A percentile compares a stretch with the other conserved stretches of the same genome.
These are phyloP conservation scores for Clarias fuscus DNA, from an alignment of 2,797 vertebrate genomes.

Conservation along the genomic window DNA sequence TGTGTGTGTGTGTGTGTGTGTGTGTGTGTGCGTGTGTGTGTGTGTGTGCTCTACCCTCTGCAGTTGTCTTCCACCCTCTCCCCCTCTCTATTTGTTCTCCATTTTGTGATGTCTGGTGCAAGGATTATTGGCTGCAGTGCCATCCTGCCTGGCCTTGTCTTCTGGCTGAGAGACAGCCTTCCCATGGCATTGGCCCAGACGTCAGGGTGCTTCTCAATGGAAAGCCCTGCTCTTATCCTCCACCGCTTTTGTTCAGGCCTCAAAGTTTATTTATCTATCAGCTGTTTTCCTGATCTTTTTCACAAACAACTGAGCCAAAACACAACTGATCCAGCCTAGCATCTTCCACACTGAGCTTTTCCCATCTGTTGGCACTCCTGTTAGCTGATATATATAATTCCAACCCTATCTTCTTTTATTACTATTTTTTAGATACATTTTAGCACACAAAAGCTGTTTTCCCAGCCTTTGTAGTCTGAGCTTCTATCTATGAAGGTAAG, in stretches of 20 bases:
- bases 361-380: slow-evolving; percentile 71
- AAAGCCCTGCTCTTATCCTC: slow-evolving; percentile 59
- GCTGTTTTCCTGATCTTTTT: slow-evolving; percentile 73
- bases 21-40: neutral
- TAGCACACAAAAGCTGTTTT: slow-evolving; percentile 92
- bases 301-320: slow-evolving; percentile 69
- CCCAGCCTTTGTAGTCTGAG: slow-evolving; percentile 89
- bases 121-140: slow-evolving; percentile 62
- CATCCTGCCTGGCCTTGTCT: slow-evolving; percentile 60
- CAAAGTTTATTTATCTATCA: slow-evolving; percentile 77
- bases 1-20: neutral
- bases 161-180: slow-evolving; percentile 57
- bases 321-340: slow-evolving; percentile 67
- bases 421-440: slow-evolving; percentile 89
- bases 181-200: slow-evolving; percentile 64
- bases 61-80: slow-evolving; percentile 22
- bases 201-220: slow-evolving; percentile 60
- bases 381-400: slow-evolving; percentile 73
- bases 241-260: slow-evolving; percentile 69
- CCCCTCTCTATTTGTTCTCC: slow-evolving; percentile 39
- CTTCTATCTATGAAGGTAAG: slow-evolving; percentile 90
- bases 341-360: slow-evolving; percentile 62
- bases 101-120: slow-evolving; percentile 51
- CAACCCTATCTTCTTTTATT: slow-evolving; percentile 62
- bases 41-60: slow-evolving; percentile 11